Conservation (phyloP, 37 sponge, comb jelly and placozoan genomes). For the Aphrocallistes beatrix region DNA sequence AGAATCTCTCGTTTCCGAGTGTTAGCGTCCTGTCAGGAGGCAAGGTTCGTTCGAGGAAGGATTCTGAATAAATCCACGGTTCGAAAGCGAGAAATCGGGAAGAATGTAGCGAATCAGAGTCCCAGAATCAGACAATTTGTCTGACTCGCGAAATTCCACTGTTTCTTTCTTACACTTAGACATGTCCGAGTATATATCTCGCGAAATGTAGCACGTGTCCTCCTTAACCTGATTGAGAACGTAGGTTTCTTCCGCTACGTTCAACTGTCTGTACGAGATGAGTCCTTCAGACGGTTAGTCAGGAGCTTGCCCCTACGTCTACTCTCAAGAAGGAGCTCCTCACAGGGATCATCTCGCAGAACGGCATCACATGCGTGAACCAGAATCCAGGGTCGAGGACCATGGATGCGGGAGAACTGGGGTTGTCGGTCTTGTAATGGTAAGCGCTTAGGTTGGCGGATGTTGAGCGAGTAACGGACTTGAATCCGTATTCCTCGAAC, state of each 20-base stretch:
- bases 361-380: conserved; percentile 88
- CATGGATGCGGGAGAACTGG: conserved; percentile 38
- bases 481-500: conserved; percentile 86
- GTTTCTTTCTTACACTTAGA: conserved; percentile 42
- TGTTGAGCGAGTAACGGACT: conserved; percentile 43
- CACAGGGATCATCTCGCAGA: conserved; percentile 43
- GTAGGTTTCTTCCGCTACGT: conserved; percentile 91
- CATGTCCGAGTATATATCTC: conserved; percentile 67
- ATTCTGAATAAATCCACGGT: conserved; percentile 51
- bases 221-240: conserved; percentile 97
- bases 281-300: conserved; percentile 90
- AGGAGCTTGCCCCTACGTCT: conserved; percentile 94
- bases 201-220: conserved; percentile 79
- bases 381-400: conserved; percentile 87
- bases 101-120: conserved; percentile 50
- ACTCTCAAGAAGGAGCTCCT: conserved; percentile 46
- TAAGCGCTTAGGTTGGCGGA: conserved; percentile 46
- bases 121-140: not conserved
- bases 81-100: conserved; percentile 60
- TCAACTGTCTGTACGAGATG: conserved; percentile 88
- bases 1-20: conserved; percentile 69
- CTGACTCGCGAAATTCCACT: not conserved
- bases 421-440: conserved; percentile 30
- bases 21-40: conserved; percentile 21
- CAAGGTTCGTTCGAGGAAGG: conserved; percentile 32